phyloP scores from a whole-genome alignment of 2,113 vertebrate species.

The Anarrhichthys ocellatus region DNA sequence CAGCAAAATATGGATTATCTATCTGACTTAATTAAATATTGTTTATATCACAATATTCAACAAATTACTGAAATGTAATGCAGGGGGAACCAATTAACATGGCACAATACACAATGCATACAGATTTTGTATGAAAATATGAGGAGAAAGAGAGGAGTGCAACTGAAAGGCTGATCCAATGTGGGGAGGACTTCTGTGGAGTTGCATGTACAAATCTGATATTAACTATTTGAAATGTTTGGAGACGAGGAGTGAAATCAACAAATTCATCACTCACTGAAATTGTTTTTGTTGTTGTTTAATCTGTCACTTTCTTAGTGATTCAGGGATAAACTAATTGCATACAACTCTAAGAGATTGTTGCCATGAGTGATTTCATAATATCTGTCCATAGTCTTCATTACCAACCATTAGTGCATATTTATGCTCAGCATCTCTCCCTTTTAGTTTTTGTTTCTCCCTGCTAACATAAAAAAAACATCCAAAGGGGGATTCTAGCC shows the following conservation, averaged over 20 bases:
- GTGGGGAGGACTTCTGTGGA: too few species aligned
- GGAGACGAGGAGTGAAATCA: background rate
- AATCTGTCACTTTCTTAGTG: slow-evolving; percentile 28
- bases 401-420: slow-evolving; percentile 13
- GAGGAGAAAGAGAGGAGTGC: background rate
- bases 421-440: slow-evolving; percentile 21
- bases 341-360: slow-evolving; percentile 26
- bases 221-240: slow-evolving; percentile 9
- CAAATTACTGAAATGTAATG: background rate
- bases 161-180: background rate
- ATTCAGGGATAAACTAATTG: slow-evolving; percentile 28
- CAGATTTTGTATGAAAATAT: background rate
- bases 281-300: background rate
- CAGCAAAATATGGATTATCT: slow-evolving; percentile 19
- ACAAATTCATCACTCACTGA: slow-evolving; percentile 4
- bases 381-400: slow-evolving; percentile 28
- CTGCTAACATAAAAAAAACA: slow-evolving; percentile 19
- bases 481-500: background rate
- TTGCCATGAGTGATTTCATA: slow-evolving; percentile 22
- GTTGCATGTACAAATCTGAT: background rate
- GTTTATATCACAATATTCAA: background rate
- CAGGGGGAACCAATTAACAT: background rate
- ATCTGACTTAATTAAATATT: background rate
- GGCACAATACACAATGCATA: background rate
- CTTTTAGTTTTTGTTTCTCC: slow-evolving; percentile 24